Evolutionary conservation across 2,113 vertebrate species (phyloP).

Genomic region (Agelaius phoeniceus): DNA sequence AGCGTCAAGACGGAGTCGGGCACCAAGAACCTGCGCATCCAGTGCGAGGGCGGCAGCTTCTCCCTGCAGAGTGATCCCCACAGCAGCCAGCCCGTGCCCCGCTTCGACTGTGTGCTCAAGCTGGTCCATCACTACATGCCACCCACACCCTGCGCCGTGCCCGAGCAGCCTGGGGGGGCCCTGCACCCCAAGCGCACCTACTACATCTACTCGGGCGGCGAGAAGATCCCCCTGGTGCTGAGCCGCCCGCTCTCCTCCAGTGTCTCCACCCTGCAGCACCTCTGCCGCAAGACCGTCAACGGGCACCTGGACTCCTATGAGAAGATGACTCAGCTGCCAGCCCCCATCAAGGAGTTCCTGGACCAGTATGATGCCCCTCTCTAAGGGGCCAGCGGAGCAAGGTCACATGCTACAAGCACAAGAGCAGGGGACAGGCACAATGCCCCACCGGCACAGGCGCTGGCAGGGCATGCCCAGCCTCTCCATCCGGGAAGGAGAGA

Average conservation of each 20-base stretch:
- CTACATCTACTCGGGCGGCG: slow-evolving; percentile 88
- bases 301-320: slow-evolving; percentile 87
- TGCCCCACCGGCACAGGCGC: background rate
- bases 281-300: slow-evolving; percentile 95
- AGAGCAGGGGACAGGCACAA: slow-evolving; percentile 32
- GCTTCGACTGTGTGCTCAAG: slow-evolving; percentile 94
- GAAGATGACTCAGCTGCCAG: slow-evolving; percentile 87
- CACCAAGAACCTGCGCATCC: slow-evolving; percentile 95
- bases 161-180: slow-evolving; percentile 52
- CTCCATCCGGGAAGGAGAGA: background rate
- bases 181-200: slow-evolving; percentile 76
- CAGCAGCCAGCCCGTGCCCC: slow-evolving; percentile 85
- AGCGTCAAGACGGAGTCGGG: slow-evolving; percentile 91
- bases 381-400: slow-evolving; percentile 57
- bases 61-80: slow-evolving; percentile 92
- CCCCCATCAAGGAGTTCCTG: slow-evolving; percentile 89
- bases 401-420: slow-evolving; percentile 54
- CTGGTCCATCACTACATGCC: slow-evolving; percentile 95
- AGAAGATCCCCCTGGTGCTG: slow-evolving; percentile 92
- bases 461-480: background rate
- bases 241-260: slow-evolving; percentile 85
- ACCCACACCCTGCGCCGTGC: slow-evolving; percentile 46
- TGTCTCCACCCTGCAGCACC: slow-evolving; percentile 90
- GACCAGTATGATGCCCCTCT: slow-evolving; percentile 92
- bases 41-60: slow-evolving; percentile 87